Base-by-base conservation (phyloP, 2,888 invertebrate species). In the Branchinecta sandiegonensis region DNA sequence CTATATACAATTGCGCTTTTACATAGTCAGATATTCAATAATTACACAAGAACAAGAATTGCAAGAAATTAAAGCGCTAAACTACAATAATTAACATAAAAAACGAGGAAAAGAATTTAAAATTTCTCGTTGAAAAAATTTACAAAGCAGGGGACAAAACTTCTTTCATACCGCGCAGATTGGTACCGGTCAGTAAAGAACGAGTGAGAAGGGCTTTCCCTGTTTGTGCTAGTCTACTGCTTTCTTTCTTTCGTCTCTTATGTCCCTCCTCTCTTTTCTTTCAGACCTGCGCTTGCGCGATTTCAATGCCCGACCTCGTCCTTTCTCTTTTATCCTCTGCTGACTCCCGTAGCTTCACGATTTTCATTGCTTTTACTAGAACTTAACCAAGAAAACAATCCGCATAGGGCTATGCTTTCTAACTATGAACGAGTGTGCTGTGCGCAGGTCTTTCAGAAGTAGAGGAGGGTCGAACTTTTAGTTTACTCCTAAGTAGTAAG, bases 391-490 rank as follows among this genome's bases (percentile, higher is more conserved):
- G n/a, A 10, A 56, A 56, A 56, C 63, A 56, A 17, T n/a, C 63
- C 63, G 63, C 63, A n/a, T 56, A 56, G 63, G 23, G 63, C 63
- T 56, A 56, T 56, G 63, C 63, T 56, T 56, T 56, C 63, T 56
- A 56, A 56, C 63, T 56, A 37, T 37, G 63, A 56, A n/a, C 10
- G 23, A 56, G 63, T 56, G 63, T 56, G 63, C 63, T 56, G 23
- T 11, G 37, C 23, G 63, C 63, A 56, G 63, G 63, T 23, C 37
- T 37, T 37, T 37, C 63, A 56, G 63, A 56, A 56, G 63, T 11
- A 56, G 63, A 56, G 63, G 63, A 56, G 63, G 63, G 63, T 37
- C 37, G 37, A 37, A 37, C 37, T 37, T 4, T 37, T 37, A 37
- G 37, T 37, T 37, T 37, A 37, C 37, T 37, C 37, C 37, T 37